Base-by-base conservation (phyloP, 2,113 vertebrate genomes). In the Solenodon paradoxus region DNA sequence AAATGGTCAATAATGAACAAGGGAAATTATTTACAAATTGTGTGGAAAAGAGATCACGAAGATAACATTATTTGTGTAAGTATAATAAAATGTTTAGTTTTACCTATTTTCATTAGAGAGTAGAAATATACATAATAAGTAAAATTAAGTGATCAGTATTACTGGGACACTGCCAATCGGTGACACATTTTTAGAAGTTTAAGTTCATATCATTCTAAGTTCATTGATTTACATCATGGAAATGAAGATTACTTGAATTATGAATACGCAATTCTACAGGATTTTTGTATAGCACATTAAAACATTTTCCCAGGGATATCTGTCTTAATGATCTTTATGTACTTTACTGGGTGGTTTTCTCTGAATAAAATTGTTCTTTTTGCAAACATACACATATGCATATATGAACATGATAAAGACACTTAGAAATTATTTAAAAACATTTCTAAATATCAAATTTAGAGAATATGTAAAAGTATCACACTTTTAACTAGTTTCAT, bases 231-330 rank as follows among this genome's bases (percentile, higher is more conserved):
- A 49, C n/a, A 12, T 71, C 71, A 51, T 47, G 35, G 22, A 93
- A 51, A 51, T n/a, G 26, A 83, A 61, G 20, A 63, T 1, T 30
- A n/a, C 2, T 20, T 81, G 16, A 75, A 59, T 35, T 72, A 11
- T 83, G 26, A 82, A 8, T 45, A 78, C 45, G 11, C 16, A 63
- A n/a, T 69, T 78, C 12, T 71, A 63, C 3, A 53, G 3, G 9
- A 1, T 59, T 83, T 59, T 64, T 64, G 12, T 66, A 22, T 0
- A 38, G 7, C 22, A 35, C 35, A 8, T 42, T 42, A 63, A 63
- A 47, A n/a, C n/a, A n/a, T n/a, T 28, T 32, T 45, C 42, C 9
- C 8, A 15, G 7, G 0, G 6, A 1, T 64, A 79, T 0, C 7
- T 49, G 0, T 55, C 2, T 87, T 28, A 92, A 53, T 42, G 2